phyloP scores from a whole-genome alignment of 2,113 vertebrate species.

The Mola mola region DNA sequence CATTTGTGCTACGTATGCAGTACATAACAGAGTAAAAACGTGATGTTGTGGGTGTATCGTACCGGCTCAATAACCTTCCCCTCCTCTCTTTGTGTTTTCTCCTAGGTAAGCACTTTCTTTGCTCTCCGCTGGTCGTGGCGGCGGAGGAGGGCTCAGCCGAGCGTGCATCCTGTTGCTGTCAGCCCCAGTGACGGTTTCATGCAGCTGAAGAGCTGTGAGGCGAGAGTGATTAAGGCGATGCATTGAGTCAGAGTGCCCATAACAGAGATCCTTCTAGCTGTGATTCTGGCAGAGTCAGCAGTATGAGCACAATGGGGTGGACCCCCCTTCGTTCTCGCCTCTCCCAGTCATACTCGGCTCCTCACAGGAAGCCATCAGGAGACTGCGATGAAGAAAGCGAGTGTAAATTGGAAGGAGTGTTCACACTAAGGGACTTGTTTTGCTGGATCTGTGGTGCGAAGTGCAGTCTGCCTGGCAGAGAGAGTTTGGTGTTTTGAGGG shows the following conservation, averaged over 20 bases:
- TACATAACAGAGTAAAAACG: slow-evolving; percentile 2
- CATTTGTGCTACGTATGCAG: neutral
- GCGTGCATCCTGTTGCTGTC: slow-evolving; percentile 63
- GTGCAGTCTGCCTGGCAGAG: slow-evolving; percentile 3
- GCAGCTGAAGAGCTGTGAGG: slow-evolving; percentile 64
- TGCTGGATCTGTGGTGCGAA: slow-evolving; percentile 21
- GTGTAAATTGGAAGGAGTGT: slow-evolving; percentile 22
- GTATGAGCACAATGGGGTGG: slow-evolving; percentile 42
- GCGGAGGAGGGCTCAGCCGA: slow-evolving; percentile 52
- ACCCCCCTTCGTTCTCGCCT: neutral
- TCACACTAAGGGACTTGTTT: slow-evolving; percentile 13
- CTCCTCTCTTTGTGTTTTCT: slow-evolving; percentile 47
- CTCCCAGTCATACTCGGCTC: slow-evolving; percentile 1
- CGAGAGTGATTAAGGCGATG: slow-evolving; percentile 74
- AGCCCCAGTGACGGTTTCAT: slow-evolving; percentile 55
- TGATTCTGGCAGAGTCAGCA: slow-evolving; percentile 57
- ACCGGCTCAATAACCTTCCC: slow-evolving; percentile 40
- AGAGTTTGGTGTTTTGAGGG: neutral
- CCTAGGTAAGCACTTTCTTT: slow-evolving; percentile 82
- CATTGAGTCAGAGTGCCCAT: slow-evolving; percentile 53
- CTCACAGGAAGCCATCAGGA: slow-evolving; percentile 20
- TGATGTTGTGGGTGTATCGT: slow-evolving; percentile 11
- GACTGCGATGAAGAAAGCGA: slow-evolving; percentile 8
- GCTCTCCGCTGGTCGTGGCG: slow-evolving; percentile 57
- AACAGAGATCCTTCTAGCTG: slow-evolving; percentile 49